Evolutionary conservation across 2,113 vertebrate species (phyloP).

Genomic region (Antennarius striatus): DNA sequence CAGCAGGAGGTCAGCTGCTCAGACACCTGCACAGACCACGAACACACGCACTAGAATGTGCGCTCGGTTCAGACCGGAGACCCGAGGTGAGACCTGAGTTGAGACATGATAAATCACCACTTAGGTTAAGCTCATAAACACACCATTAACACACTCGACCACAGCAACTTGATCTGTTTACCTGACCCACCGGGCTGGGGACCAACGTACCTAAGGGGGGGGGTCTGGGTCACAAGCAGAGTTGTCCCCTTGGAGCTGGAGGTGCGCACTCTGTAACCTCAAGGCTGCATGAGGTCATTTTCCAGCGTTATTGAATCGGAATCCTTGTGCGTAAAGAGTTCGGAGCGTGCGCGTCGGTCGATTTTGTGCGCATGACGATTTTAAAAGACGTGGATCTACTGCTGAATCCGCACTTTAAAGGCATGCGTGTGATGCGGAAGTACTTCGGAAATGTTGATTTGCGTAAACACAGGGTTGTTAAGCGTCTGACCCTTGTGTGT

Average conservation of each 20-base stretch:
- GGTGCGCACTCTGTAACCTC: background rate
- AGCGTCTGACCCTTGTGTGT: conserved; percentile 47
- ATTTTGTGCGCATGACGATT: background rate
- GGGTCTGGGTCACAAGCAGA: conserved; percentile 8
- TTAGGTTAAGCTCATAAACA: conserved; percentile 75
- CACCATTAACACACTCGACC: conserved; percentile 69
- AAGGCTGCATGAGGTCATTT: conserved; percentile 25
- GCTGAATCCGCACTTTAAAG: background rate
- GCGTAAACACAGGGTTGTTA: conserved; percentile 52
- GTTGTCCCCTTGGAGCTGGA: background rate
- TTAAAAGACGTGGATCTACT: background rate
- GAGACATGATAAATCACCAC: conserved; percentile 71
- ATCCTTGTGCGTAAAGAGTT: background rate
- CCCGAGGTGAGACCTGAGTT: conserved; percentile 34
- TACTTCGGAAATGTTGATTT: conserved; percentile 37
- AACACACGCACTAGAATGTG: conserved; percentile 5
- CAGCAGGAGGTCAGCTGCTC: conserved; percentile 44
- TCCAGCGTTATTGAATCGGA: conserved; percentile 1
- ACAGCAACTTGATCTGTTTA: conserved; percentile 71
- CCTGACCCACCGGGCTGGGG: conserved; percentile 37
- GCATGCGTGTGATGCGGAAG: conserved; percentile 19
- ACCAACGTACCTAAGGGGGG: conserved; percentile 28
- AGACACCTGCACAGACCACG: conserved; percentile 30
- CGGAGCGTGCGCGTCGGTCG: background rate
- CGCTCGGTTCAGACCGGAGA: conserved; percentile 34